phyloP scores from a whole-genome alignment of 2,888 invertebrate genomes.

The Amblyteles armatorius region DNA sequence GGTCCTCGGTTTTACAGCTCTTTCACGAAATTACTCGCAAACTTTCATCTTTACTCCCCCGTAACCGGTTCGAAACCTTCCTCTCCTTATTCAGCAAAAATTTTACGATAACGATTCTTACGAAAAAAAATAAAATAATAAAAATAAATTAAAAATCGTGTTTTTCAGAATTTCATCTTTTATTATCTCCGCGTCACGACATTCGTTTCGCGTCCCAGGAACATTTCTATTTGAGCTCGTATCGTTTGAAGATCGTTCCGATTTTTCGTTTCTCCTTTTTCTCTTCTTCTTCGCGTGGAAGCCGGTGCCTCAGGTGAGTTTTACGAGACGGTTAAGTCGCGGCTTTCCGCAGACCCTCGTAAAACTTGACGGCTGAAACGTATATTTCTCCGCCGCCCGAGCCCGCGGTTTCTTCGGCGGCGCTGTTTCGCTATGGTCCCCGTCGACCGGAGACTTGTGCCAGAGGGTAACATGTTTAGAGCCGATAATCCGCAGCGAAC shows the following conservation, averaged over 20 bases:
- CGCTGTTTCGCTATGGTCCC: slow-evolving; percentile 20
- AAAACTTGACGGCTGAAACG: slow-evolving; percentile 57
- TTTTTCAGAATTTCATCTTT: background rate
- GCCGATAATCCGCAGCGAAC: slow-evolving; percentile 46
- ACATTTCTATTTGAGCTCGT: slow-evolving; percentile 28
- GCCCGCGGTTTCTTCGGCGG: background rate
- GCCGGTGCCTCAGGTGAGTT: slow-evolving; percentile 26
- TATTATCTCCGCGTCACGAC: background rate
- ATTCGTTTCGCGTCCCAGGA: background rate
- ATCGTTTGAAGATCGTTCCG: background rate
- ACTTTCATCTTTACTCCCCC: slow-evolving; percentile 10
- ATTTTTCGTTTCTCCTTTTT: slow-evolving; percentile 17
- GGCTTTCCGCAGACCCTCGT: slow-evolving; percentile 35
- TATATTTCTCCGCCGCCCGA: slow-evolving; percentile 22
- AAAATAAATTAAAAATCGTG: background rate
- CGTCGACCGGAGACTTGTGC: slow-evolving; percentile 4
- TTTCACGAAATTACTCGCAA: slow-evolving; percentile 28
- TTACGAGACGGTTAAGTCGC: slow-evolving; percentile 41
- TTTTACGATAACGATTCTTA: background rate
- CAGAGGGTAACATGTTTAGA: slow-evolving; percentile 31
- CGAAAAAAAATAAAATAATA: background rate
- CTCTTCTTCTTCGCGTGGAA: slow-evolving; percentile 25
- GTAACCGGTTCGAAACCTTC: slow-evolving; percentile 7
- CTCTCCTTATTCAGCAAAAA: background rate
- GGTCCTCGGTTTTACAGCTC: slow-evolving; percentile 33